Percentiles rank a stretch among this genome's conserved stretches.
Conservation (phyloP, 2,113 vertebrate genomes). For the Xenopus borealis region DNA sequence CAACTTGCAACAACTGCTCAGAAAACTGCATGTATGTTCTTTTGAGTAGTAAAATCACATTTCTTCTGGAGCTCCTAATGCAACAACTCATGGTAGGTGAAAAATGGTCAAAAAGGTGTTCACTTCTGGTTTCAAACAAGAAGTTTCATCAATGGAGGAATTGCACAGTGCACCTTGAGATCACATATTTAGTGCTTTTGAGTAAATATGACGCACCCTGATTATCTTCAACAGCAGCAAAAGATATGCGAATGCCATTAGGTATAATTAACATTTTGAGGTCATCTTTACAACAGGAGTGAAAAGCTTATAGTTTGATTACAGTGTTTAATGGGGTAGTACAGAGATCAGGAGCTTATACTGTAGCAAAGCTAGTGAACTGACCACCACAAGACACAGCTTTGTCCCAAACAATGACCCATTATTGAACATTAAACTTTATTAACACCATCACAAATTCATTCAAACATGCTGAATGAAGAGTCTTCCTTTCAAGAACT, state of each 20-base stretch:
- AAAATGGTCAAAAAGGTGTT: neutral
- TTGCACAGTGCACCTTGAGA: no score
- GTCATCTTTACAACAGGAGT: no score
- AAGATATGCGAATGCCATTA: no score
- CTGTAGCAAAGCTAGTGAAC: neutral
- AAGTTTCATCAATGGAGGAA: no score
- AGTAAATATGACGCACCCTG: no score
- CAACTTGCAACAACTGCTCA: conserved; percentile 80
- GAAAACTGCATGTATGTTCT: conserved; percentile 88
- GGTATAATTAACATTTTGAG: no score
- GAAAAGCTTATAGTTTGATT: no score
- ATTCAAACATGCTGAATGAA: neutral
- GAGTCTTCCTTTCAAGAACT: neutral
- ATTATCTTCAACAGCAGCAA: no score
- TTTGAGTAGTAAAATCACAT: conserved; percentile 91
- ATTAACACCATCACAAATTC: neutral
- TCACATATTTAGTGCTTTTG: no score
- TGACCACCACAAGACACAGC: neutral
- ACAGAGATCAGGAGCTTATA: neutral
- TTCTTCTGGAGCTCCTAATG: conserved; percentile 88
- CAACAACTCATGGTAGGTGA: conserved; percentile 86
- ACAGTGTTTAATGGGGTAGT: no score
- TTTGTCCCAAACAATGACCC: neutral
- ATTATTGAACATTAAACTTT: neutral
- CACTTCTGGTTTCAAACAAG: neutral